phyloP scores from a whole-genome alignment of 2,888 invertebrate genomes.

The Cyclophora albipunctata region DNA sequence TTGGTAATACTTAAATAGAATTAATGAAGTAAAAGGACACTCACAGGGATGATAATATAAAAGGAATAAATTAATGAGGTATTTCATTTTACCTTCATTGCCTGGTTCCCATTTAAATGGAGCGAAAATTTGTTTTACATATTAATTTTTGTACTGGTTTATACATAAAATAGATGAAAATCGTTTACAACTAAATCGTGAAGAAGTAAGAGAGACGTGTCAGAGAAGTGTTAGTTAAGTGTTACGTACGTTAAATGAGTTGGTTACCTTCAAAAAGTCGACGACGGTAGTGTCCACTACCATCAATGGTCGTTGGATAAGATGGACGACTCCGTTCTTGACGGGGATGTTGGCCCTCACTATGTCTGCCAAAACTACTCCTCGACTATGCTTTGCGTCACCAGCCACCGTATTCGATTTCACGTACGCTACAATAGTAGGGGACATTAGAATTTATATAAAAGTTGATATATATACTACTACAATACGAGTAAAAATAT shows the following conservation, averaged over 20 bases:
- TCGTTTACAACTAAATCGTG: too few relatives aligned
- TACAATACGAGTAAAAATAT: not conserved
- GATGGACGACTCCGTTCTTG: slow-evolving; percentile 93
- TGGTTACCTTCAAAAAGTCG: slow-evolving; percentile 86
- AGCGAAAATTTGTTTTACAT: slow-evolving; percentile 52
- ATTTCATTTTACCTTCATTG: slow-evolving; percentile 66
- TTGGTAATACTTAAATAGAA: slow-evolving; percentile 29
- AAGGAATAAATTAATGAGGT: slow-evolving; percentile 37
- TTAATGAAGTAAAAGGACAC: slow-evolving; percentile 40
- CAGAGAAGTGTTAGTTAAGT: slow-evolving; percentile 1
- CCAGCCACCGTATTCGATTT: slow-evolving; percentile 89
- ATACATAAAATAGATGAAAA: too few relatives aligned
- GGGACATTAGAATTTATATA: not conserved
- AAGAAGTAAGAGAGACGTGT: not conserved
- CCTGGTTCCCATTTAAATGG: slow-evolving; percentile 69
- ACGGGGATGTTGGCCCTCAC: slow-evolving; percentile 93
- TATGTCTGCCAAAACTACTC: slow-evolving; percentile 91
- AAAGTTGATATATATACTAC: not conserved
- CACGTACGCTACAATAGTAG: slow-evolving; percentile 80
- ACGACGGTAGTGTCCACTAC: slow-evolving; percentile 91
- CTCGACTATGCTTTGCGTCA: slow-evolving; percentile 84
- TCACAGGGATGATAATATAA: slow-evolving; percentile 46
- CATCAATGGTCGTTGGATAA: slow-evolving; percentile 93
- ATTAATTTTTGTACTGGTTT: slow-evolving; percentile 9
- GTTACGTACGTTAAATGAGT: not conserved